Conservation (phyloP, 2,888 invertebrate genomes). For the Monochamus alternatus region DNA sequence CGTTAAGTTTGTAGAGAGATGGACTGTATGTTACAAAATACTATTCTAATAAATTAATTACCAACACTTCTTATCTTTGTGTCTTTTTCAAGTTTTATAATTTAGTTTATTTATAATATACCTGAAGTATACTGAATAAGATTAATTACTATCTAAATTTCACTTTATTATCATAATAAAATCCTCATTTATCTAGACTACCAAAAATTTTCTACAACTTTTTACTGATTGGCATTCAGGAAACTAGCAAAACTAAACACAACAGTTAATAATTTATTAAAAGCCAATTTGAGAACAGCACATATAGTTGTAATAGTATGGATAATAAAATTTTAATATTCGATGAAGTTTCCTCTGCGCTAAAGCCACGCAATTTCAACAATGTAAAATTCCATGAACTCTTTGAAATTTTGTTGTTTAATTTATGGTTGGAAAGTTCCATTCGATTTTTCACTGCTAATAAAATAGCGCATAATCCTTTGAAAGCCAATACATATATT, state of each 20-base stretch:
- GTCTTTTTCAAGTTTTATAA: no score
- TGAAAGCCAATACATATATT: neutral
- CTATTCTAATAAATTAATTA: no score
- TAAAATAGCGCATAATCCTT: neutral
- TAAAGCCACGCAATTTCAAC: neutral
- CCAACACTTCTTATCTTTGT: no score
- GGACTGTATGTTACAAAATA: no score
- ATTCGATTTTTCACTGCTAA: neutral
- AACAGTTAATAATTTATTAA: neutral
- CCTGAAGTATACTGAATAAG: no score
- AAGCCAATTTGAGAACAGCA: neutral
- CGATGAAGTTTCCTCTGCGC: neutral
- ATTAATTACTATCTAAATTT: no score
- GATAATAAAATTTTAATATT: neutral
- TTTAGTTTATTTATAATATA: no score
- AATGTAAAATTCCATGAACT: neutral
- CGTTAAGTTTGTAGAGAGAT: no score
- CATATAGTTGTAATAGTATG: neutral
- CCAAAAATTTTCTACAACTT: no score
- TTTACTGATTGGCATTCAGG: neutral
- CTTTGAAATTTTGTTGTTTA: neutral
- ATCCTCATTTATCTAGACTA: no score
- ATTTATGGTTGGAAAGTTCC: neutral
- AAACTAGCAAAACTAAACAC: neutral
- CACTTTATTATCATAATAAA: no score